A percentile compares a stretch with the other conserved stretches of the same genome.
phyloP scores from a whole-genome alignment of 2,113 vertebrate species.

The Proterorhinus semilunaris region DNA sequence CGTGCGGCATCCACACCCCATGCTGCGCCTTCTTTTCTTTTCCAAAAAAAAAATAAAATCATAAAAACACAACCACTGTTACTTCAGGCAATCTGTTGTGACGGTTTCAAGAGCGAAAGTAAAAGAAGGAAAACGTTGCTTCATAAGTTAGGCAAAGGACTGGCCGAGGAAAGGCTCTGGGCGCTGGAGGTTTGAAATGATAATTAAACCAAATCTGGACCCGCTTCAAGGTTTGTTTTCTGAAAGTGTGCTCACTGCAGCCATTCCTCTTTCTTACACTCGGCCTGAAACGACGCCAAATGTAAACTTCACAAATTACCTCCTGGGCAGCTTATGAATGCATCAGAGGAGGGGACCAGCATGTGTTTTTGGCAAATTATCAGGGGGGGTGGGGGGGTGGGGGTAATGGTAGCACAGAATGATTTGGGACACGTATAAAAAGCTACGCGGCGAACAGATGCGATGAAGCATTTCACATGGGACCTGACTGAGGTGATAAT shows the following conservation, averaged over 20 bases:
- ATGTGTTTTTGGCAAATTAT: constrained; percentile 56
- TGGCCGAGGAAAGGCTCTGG: constrained; percentile 58
- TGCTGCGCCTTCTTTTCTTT: constrained; percentile 53
- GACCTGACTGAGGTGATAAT: constrained; percentile 4
- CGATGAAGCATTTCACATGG: constrained; percentile 8
- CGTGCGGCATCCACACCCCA: constrained; percentile 73
- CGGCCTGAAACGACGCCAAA: constrained; percentile 25
- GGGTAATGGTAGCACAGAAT: constrained; percentile 28
- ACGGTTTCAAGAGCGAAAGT: constrained; percentile 48
- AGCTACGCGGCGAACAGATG: constrained; percentile 19
- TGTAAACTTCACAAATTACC: constrained; percentile 53
- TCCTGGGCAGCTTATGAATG: constrained; percentile 42
- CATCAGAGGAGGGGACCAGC: constrained; percentile 21
- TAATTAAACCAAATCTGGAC: constrained; percentile 27
- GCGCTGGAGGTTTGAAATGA: constrained; percentile 23
- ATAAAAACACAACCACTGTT: constrained; percentile 42
- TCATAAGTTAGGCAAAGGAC: constrained; percentile 55
- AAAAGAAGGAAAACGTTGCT: constrained; percentile 47
- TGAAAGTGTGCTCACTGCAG: constrained; percentile 18
- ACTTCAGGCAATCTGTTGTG: constrained; percentile 64
- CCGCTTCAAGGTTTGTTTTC: constrained; percentile 30
- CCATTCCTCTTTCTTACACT: constrained; percentile 37
- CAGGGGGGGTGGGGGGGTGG: constrained; percentile 12
- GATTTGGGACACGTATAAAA: constrained; percentile 25
- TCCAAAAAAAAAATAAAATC: constrained; percentile 6